These are phyloP conservation scores for Syrmaticus mikado DNA, from an alignment of 2,113 vertebrate species.

Conservation along the genomic window DNA sequence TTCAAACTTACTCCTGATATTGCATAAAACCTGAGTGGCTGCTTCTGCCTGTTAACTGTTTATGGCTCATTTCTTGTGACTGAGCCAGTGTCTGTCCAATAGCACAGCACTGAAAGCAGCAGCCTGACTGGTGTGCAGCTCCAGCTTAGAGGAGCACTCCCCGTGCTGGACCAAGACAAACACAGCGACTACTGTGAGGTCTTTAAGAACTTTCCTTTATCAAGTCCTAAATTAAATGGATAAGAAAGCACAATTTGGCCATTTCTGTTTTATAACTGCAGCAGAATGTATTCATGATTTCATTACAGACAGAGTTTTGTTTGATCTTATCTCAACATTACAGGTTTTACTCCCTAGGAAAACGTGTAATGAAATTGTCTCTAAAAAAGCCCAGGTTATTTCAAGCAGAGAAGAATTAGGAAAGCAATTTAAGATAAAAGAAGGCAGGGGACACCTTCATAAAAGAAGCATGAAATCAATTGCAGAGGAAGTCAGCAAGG, in stretches of 20 bases:
- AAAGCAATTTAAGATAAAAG: slow-evolving; percentile 31
- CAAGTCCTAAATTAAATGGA: background rate
- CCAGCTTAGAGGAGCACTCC: background rate
- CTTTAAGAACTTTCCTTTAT: slow-evolving; percentile 14
- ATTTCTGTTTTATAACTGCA: slow-evolving; percentile 19
- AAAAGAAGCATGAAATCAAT: background rate
- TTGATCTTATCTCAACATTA: slow-evolving; percentile 38
- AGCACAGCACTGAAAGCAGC: background rate
- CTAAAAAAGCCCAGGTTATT: background rate
- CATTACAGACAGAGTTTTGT: slow-evolving; percentile 32
- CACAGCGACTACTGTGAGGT: background rate
- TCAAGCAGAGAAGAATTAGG: slow-evolving; percentile 26
- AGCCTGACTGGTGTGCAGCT: accelerated
- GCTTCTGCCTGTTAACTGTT: background rate
- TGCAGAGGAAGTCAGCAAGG: background rate
- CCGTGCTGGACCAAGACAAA: background rate
- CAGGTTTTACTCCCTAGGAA: slow-evolving; percentile 13
- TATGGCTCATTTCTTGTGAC: background rate
- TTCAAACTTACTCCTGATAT: background rate
- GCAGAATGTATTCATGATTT: slow-evolving; percentile 4
- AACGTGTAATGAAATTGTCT: slow-evolving; percentile 5
- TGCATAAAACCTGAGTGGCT: background rate
- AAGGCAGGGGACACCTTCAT: background rate
- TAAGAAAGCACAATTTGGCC: slow-evolving; percentile 38
- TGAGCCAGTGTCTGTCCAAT: background rate